phyloP scores from a whole-genome alignment of 2,888 invertebrate species.

The Carcina quercana region DNA sequence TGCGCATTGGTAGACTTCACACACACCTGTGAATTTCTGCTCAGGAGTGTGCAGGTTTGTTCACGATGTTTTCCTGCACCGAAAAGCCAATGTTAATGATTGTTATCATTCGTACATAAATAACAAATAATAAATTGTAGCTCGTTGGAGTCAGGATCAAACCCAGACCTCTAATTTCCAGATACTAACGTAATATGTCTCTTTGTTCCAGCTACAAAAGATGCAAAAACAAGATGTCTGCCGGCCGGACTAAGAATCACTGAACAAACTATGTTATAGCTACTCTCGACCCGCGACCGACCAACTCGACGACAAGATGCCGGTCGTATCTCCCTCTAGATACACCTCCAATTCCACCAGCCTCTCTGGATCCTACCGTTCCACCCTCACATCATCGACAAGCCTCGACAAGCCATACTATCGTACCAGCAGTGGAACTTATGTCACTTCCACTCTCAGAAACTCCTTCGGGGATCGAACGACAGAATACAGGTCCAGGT shows the following conservation, averaged over 20 bases:
- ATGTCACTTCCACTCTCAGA: constrained; percentile 46
- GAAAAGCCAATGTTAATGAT: too few relatives aligned
- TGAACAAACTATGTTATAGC: constrained; percentile 21
- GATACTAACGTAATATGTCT: background rate
- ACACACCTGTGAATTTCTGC: too few relatives aligned
- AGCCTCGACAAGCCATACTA: constrained; percentile 73
- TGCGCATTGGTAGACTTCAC: too few relatives aligned
- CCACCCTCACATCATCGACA: constrained; percentile 57
- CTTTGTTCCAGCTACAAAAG: constrained; percentile 19
- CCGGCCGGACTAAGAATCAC: constrained; percentile 34
- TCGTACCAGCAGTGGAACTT: constrained; percentile 55
- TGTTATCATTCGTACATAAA: too few relatives aligned
- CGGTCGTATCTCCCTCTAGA: constrained; percentile 74
- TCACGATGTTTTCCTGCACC: too few relatives aligned
- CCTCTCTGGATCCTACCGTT: constrained; percentile 65
- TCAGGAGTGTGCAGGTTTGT: too few relatives aligned
- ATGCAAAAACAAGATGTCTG: constrained; percentile 55
- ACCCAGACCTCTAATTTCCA: too few relatives aligned
- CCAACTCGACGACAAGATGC: too few relatives aligned
- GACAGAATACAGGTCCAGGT: constrained; percentile 53
- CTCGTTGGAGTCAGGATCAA: too few relatives aligned
- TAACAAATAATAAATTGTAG: too few relatives aligned
- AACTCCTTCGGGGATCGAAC: constrained; percentile 47
- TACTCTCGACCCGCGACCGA: too few relatives aligned
- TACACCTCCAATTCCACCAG: constrained; percentile 53